Percentiles rank a stretch among this genome's conserved stretches.
Evolutionary conservation across 2,797 vertebrate species (phyloP).

Genomic region (Limosa lapponica): DNA sequence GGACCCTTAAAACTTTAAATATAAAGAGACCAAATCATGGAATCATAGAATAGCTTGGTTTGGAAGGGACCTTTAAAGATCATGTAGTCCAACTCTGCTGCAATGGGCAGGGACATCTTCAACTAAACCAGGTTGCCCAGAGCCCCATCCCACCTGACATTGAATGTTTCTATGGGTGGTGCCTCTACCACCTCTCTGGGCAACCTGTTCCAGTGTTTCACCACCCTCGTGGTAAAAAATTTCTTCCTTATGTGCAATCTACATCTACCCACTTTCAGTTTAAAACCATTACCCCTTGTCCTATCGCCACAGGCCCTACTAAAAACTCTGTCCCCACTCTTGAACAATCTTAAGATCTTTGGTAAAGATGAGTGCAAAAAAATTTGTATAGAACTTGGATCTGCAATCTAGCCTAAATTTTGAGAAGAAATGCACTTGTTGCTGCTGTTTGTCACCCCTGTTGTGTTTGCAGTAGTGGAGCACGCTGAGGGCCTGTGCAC

Average conservation of each 20-base stretch:
- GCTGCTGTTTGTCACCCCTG: not conserved
- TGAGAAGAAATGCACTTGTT: not conserved
- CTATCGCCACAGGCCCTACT: not conserved
- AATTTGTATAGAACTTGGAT: not conserved
- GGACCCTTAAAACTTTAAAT: not conserved
- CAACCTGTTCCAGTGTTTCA: not conserved
- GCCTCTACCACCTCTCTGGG: not conserved
- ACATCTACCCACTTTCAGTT: not conserved
- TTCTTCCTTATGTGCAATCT: not conserved
- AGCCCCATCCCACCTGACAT: not conserved
- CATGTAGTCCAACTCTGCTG: not conserved
- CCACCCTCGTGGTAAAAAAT: not conserved
- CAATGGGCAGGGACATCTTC: not conserved
- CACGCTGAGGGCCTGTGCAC: fast-evolving
- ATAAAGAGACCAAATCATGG: not conserved
- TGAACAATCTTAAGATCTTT: not conserved
- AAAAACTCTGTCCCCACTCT: not conserved
- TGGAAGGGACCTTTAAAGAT: not conserved
- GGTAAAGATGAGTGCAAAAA: not conserved
- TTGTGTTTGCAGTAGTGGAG: not conserved
- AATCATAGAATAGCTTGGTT: not conserved
- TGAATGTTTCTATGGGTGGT: not conserved
- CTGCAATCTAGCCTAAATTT: not conserved
- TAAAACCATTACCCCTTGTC: not conserved
- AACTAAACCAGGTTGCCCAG: not conserved